These are phyloP conservation scores for Gymnothorax javanicus DNA, from an alignment of 2,797 vertebrate species.

Conservation along the genomic window DNA sequence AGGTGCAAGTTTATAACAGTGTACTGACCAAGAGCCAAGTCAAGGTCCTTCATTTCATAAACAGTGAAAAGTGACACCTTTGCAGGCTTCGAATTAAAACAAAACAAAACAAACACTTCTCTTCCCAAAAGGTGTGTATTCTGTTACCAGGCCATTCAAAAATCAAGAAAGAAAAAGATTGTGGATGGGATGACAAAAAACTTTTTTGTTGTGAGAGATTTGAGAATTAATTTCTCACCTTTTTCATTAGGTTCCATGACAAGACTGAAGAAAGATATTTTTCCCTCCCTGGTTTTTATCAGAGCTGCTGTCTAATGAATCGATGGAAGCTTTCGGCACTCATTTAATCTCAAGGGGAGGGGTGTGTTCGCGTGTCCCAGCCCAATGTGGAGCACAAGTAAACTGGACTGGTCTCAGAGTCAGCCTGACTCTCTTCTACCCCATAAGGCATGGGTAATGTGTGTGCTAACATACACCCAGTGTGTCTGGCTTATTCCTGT, in stretches of 20 bases:
- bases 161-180: neutral
- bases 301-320: neutral
- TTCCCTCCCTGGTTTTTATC: neutral
- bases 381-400: neutral
- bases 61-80: neutral
- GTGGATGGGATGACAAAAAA: neutral
- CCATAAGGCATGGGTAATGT: too few species aligned
- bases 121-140: neutral
- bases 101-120: slow-evolving; percentile 11
- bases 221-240: neutral
- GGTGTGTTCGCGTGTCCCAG: neutral
- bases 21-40: neutral
- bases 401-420: neutral
- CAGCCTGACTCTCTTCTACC: neutral
- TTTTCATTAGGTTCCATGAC: neutral
- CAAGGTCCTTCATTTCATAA: neutral
- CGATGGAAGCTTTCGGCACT: neutral
- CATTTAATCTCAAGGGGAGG: neutral
- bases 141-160: neutral
- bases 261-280: neutral
- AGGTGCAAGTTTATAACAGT: too few species aligned
- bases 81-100: neutral
- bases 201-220: neutral
- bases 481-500: too few species aligned
- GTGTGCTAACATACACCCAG: too few species aligned